phyloP scores from a whole-genome alignment of 2,113 vertebrate genomes.

The Perognathus longimembris region DNA sequence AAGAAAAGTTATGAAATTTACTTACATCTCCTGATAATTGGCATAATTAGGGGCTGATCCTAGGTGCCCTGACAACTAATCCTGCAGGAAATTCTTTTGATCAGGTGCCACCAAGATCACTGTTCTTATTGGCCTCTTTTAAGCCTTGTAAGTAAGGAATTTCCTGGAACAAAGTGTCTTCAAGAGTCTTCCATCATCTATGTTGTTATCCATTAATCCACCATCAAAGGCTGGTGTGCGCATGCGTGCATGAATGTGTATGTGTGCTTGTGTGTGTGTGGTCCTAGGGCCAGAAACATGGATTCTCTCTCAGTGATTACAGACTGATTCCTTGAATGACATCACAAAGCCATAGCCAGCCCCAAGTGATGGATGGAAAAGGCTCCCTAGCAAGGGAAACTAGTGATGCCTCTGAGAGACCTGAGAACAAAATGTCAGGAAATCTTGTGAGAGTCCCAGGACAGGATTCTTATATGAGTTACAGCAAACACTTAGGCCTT shows the following conservation, averaged over 20 bases:
- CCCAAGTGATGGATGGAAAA: neutral
- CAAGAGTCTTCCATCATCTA: neutral
- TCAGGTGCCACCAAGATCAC: neutral
- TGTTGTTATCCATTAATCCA: neutral
- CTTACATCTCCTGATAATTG: neutral
- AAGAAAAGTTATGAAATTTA: neutral
- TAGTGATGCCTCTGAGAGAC: neutral
- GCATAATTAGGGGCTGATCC: neutral
- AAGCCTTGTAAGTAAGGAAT: neutral
- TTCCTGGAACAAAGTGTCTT: neutral
- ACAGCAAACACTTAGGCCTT: neutral
- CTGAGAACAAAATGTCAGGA: neutral
- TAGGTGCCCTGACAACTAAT: neutral
- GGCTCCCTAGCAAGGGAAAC: neutral
- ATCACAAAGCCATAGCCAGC: neutral
- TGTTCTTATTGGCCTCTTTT: neutral
- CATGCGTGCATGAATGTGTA: too few relatives aligned
- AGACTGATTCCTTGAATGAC: neutral
- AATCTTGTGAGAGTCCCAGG: neutral
- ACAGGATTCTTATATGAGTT: neutral
- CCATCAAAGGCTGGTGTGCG: neutral
- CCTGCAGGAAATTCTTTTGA: neutral
- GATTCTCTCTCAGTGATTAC: neutral
- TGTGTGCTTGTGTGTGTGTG: neutral
- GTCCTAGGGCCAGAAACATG: too few relatives aligned